Evolutionary conservation across 2,888 invertebrate species (phyloP).

Genomic region (Oscheius onirici): DNA sequence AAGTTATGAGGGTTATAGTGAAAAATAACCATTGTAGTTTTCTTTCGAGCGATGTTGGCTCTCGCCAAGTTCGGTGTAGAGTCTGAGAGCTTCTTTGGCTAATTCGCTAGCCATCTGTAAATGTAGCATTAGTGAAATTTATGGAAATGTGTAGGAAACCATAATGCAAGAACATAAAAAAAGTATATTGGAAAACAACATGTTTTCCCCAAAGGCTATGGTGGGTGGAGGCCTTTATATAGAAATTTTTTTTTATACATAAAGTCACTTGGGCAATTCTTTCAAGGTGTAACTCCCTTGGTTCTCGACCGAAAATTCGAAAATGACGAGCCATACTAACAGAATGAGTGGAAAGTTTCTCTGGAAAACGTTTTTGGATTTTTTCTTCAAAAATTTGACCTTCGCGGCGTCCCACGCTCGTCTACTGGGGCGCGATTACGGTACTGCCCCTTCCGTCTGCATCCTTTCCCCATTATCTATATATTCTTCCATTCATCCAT

Average conservation of each 20-base stretch:
- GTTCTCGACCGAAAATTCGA: no score
- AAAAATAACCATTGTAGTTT: constrained; percentile 12
- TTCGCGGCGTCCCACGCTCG: constrained; percentile 3
- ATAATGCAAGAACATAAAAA: no score
- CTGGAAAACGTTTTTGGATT: background rate
- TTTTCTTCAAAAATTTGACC: constrained; percentile 7
- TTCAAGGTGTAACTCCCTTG: no score
- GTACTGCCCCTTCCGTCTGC: background rate
- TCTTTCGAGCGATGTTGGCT: constrained; percentile 15
- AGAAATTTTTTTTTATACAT: no score
- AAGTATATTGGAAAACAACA: no score
- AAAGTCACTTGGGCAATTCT: no score
- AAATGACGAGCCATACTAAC: no score
- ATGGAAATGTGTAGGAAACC: no score
- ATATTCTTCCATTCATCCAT: background rate
- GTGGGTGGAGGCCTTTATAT: no score
- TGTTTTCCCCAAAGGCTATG: no score
- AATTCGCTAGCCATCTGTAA: constrained; percentile 21
- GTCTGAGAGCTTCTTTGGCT: constrained; percentile 11
- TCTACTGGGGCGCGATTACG: background rate
- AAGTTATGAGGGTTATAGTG: background rate
- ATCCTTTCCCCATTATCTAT: background rate
- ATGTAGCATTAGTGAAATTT: background rate
- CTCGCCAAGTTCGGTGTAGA: background rate
- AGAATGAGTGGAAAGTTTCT: no score